Evolutionary conservation across 2,113 vertebrate genomes (phyloP).

Genomic region (Connochaetes taurinus): DNA sequence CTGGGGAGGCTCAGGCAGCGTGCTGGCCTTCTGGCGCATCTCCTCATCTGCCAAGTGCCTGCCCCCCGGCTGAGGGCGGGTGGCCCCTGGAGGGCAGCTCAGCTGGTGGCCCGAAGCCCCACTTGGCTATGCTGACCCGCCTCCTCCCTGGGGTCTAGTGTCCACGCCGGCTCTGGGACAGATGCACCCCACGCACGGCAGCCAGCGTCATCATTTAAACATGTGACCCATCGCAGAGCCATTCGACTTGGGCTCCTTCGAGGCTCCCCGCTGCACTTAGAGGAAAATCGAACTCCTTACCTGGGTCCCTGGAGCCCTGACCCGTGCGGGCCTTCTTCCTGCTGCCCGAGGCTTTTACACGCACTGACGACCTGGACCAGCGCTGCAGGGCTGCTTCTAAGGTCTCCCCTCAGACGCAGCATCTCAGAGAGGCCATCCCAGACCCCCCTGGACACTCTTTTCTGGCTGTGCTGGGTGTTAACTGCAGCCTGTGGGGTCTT

Average conservation of each 20-base stretch:
- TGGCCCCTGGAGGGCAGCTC: too few relatives aligned
- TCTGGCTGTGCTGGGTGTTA: neutral
- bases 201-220: neutral
- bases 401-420: neutral
- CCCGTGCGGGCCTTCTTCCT: neutral
- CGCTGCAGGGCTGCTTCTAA: neutral
- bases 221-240: too few relatives aligned
- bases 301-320: fast-evolving
- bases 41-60: neutral
- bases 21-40: too few relatives aligned
- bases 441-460: fast-evolving
- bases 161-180: fast-evolving
- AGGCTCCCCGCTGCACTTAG: neutral
- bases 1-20: neutral
- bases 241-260: neutral
- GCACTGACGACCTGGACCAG: fast-evolving
- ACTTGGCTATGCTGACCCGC: neutral
- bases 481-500: neutral
- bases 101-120: neutral
- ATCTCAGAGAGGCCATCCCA: neutral
- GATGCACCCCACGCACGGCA: neutral
- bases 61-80: neutral
- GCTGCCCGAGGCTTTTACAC: too few relatives aligned
- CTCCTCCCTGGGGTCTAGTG: neutral
- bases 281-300: neutral